Percentiles rank a stretch among this genome's conserved stretches.
Conservation (phyloP, 2,888 invertebrate species). For the Acleris emargana region DNA sequence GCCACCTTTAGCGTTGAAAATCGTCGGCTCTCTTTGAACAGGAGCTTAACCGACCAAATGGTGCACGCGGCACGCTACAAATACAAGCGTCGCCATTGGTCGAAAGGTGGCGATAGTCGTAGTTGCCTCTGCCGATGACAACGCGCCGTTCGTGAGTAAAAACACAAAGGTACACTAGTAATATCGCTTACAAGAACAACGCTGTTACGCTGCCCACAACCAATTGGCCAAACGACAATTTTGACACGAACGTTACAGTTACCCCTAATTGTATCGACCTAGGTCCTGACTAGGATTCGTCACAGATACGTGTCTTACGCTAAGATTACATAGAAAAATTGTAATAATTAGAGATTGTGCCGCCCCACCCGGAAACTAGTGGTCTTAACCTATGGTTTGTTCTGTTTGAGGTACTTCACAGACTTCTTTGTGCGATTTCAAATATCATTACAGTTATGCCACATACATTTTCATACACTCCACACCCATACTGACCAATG, state of each 20-base stretch:
- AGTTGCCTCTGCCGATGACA: no score
- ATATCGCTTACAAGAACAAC: neutral
- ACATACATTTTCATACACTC: no score
- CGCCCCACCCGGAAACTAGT: slow-evolving; percentile 50
- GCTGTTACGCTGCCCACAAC: slow-evolving; percentile 2
- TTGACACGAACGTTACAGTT: slow-evolving; percentile 51
- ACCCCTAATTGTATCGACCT: slow-evolving; percentile 38
- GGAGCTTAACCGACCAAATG: no score
- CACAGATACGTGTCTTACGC: slow-evolving; percentile 68
- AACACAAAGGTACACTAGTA: no score
- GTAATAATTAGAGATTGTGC: slow-evolving; percentile 60
- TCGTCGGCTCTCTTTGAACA: no score
- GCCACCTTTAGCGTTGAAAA: no score
- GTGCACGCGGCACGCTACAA: no score
- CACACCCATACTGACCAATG: no score
- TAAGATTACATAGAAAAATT: slow-evolving; percentile 59
- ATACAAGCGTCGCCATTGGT: no score
- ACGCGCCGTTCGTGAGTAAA: no score
- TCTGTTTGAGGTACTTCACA: slow-evolving; percentile 25
- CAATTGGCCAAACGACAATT: slow-evolving; percentile 48
- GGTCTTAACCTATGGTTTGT: slow-evolving; percentile 10
- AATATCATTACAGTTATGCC: no score
- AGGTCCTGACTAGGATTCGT: slow-evolving; percentile 69
- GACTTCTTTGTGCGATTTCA: neutral
- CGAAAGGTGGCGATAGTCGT: no score